Conservation (phyloP, 2,797 vertebrate genomes). For the Chromis chromis region DNA sequence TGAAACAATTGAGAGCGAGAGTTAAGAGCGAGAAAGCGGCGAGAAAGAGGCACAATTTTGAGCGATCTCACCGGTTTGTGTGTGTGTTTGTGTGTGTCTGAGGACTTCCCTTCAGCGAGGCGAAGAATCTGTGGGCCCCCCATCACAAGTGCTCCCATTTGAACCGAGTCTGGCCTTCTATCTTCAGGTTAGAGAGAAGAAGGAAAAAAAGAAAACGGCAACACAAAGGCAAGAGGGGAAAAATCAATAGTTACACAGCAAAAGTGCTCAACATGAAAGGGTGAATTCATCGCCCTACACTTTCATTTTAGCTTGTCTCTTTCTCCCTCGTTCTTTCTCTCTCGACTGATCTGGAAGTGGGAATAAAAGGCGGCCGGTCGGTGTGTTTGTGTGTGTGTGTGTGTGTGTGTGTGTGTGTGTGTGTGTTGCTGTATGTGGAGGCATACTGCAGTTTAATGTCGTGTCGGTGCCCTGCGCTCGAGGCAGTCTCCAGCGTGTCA, state of each 20-base stretch:
- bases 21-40: constrained; percentile 59
- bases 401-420: constrained; percentile 40
- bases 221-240: constrained; percentile 75
- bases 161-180: constrained; percentile 77
- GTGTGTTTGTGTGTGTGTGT: constrained; percentile 34
- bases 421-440: constrained; percentile 52
- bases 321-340: constrained; percentile 59
- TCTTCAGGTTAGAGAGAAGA: constrained; percentile 72
- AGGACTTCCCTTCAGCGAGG: constrained; percentile 65
- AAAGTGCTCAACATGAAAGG: constrained; percentile 85
- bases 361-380: constrained; percentile 64
- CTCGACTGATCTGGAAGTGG: constrained; percentile 71
- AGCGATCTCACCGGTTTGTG: constrained; percentile 50
- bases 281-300: constrained; percentile 79
- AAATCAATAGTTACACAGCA: constrained; percentile 87
- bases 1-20: constrained; percentile 57
- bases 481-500: constrained; percentile 81
- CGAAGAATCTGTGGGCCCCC: constrained; percentile 69
- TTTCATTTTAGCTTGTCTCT: constrained; percentile 76
- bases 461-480: constrained; percentile 77
- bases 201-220: constrained; percentile 62
- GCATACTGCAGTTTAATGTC: constrained; percentile 81
- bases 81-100: constrained; percentile 38
- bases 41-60: constrained; percentile 45
- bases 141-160: constrained; percentile 79